These are phyloP conservation scores for Poeciliopsis occidentalis DNA, from an alignment of 2,113 vertebrate genomes.

Conservation along the genomic window DNA sequence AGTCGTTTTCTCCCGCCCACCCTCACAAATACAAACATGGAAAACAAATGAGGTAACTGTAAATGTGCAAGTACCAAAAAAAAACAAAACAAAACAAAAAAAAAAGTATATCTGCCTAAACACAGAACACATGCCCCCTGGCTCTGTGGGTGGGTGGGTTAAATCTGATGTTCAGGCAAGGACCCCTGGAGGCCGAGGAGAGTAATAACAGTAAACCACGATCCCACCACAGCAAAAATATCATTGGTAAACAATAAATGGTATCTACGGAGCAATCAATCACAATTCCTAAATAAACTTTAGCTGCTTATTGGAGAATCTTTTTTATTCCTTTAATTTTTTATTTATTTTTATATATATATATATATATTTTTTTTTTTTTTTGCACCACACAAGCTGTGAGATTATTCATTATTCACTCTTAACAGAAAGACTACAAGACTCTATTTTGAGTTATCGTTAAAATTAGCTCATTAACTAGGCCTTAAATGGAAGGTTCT, in stretches of 20 bases:
- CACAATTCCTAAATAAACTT: constrained; percentile 94
- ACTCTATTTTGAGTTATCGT: constrained; percentile 77
- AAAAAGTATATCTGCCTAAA: constrained; percentile 89
- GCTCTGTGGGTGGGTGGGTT: constrained; percentile 86
- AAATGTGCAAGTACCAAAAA: constrained; percentile 99
- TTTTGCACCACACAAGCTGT: constrained; percentile 90
- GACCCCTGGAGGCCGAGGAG: constrained; percentile 87
- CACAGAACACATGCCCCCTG: constrained; percentile 93
- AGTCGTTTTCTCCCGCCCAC: constrained; percentile 79
- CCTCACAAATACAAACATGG: constrained; percentile 98
- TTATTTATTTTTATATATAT: too few species aligned
- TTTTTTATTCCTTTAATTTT: constrained; percentile 4
- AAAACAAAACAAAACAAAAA: constrained; percentile 48
- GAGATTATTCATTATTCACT: constrained; percentile 83
- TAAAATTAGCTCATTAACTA: constrained; percentile 58
- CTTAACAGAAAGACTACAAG: constrained; percentile 86
- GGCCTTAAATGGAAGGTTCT: constrained; percentile 64
- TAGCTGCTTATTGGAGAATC: constrained; percentile 91
- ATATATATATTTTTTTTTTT: background rate
- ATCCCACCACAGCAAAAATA: constrained; percentile 90
- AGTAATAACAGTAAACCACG: constrained; percentile 95
- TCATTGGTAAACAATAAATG: constrained; percentile 95
- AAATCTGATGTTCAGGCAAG: constrained; percentile 77
- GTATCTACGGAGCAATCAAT: constrained; percentile 95
- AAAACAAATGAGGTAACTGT: constrained; percentile 95